Percentiles rank a stretch among this genome's conserved stretches.
These are phyloP conservation scores for Amiota minor DNA, from an alignment of 2,888 invertebrate genomes.

Conservation along the genomic window DNA sequence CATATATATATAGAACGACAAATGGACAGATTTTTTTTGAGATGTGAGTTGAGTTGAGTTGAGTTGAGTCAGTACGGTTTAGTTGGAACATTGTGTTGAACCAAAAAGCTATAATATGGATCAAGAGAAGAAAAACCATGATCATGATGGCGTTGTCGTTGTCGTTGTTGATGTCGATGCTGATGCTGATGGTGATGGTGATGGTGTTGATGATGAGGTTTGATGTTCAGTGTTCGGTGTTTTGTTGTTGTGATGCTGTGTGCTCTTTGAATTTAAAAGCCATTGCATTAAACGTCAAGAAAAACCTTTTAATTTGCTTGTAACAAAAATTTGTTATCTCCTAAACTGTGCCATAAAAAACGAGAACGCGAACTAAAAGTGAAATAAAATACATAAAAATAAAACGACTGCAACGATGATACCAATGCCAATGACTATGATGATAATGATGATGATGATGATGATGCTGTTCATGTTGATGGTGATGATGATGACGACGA, in stretches of 20 bases:
- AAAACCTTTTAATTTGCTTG: conserved; percentile 72
- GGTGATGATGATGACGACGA: conserved; percentile 36
- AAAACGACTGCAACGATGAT: conserved; percentile 6
- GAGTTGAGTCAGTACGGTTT: too few relatives aligned
- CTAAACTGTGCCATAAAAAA: conserved; percentile 70
- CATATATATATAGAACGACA: too few relatives aligned
- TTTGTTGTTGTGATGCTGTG: conserved; percentile 19
- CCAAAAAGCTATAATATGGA: conserved; percentile 24
- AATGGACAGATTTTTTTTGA: too few relatives aligned
- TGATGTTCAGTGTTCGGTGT: background rate
- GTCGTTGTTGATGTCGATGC: background rate
- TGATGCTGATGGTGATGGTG: conserved; percentile 2
- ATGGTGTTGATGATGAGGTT: conserved; percentile 29
- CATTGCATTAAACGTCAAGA: conserved; percentile 62
- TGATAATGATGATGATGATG: conserved; percentile 12
- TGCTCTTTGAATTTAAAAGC: conserved; percentile 50
- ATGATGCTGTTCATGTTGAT: conserved; percentile 23
- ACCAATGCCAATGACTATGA: conserved; percentile 40
- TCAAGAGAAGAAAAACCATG: background rate
- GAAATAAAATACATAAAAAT: conserved; percentile 27
- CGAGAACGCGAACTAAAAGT: conserved; percentile 47
- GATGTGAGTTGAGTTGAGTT: too few relatives aligned
- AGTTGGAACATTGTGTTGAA: background rate
- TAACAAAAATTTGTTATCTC: conserved; percentile 71
- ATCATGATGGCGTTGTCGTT: background rate